phyloP scores from a whole-genome alignment of 2,888 invertebrate genomes.

The Andrena flavipes region DNA sequence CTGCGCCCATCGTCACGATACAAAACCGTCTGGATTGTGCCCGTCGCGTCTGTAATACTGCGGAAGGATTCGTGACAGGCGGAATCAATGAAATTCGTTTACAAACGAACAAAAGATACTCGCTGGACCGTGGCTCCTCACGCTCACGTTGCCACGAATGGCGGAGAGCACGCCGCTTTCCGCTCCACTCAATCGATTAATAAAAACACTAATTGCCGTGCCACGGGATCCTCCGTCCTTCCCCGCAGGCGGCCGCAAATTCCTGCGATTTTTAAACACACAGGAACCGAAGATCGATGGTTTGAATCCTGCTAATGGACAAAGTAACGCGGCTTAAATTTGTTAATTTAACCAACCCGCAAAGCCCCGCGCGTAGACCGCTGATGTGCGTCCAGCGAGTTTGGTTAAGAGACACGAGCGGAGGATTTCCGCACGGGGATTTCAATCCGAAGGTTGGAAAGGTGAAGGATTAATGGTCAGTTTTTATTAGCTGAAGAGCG shows the following conservation, averaged over 20 bases:
- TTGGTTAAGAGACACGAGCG: too few relatives aligned
- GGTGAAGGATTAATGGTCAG: too few relatives aligned
- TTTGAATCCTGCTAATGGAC: too few relatives aligned
- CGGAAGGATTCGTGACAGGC: constrained; percentile 28
- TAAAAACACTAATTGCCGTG: constrained; percentile 52
- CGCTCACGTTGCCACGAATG: constrained; percentile 21
- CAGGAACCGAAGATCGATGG: too few relatives aligned
- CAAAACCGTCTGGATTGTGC: constrained; percentile 27
- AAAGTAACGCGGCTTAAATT: too few relatives aligned
- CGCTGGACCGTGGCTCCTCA: constrained; percentile 29
- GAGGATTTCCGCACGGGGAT: too few relatives aligned
- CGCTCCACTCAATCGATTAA: constrained; percentile 51
- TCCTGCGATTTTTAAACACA: too few relatives aligned
- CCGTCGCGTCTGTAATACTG: constrained; percentile 2
- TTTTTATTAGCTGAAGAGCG: not conserved
- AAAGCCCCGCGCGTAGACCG: too few relatives aligned
- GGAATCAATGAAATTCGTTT: constrained; percentile 66
- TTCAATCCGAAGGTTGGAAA: too few relatives aligned
- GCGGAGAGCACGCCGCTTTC: not conserved
- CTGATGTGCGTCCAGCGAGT: too few relatives aligned
- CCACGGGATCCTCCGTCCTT: not conserved
- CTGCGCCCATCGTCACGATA: not conserved
- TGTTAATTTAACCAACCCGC: too few relatives aligned
- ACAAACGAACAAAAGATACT: constrained; percentile 56
- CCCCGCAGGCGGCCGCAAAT: not conserved